Conservation (phyloP, 2,113 vertebrate genomes). For the Xiphorhynchus elegans region DNA sequence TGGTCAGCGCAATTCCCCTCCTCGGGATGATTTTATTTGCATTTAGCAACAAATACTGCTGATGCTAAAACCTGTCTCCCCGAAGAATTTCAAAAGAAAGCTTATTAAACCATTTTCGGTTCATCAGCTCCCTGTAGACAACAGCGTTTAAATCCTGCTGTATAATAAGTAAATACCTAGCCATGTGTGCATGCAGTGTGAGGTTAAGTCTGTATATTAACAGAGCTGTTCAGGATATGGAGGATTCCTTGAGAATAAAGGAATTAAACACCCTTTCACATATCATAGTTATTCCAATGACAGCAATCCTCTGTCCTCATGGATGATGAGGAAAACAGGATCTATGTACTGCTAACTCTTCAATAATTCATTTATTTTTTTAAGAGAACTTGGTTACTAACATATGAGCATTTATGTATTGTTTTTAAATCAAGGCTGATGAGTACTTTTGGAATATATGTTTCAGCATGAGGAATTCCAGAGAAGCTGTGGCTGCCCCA, state of each 20-base stretch:
- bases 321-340: not conserved
- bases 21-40: conserved; percentile 51
- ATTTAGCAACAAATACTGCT: conserved; percentile 58
- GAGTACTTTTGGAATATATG: not conserved
- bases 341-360: not conserved
- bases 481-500: not conserved
- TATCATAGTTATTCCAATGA: not conserved
- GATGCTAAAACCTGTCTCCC: conserved; percentile 52
- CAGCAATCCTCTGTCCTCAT: not conserved
- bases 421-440: not conserved
- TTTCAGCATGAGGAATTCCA: not conserved
- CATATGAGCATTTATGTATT: not conserved
- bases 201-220: not conserved
- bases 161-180: not conserved
- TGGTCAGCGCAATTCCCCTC: conserved; percentile 26
- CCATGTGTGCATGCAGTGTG: not conserved
- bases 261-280: not conserved
- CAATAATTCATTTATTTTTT: not conserved
- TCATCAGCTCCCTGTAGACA: conserved; percentile 44
- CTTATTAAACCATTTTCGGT: conserved; percentile 51
- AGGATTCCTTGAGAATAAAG: conserved; percentile 12
- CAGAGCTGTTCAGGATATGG: not conserved
- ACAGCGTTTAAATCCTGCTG: conserved; percentile 10
- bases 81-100: conserved; percentile 47
- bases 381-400: not conserved